Conservation (phyloP, 2,888 invertebrate species). For the Tricholauxania praeusta region DNA sequence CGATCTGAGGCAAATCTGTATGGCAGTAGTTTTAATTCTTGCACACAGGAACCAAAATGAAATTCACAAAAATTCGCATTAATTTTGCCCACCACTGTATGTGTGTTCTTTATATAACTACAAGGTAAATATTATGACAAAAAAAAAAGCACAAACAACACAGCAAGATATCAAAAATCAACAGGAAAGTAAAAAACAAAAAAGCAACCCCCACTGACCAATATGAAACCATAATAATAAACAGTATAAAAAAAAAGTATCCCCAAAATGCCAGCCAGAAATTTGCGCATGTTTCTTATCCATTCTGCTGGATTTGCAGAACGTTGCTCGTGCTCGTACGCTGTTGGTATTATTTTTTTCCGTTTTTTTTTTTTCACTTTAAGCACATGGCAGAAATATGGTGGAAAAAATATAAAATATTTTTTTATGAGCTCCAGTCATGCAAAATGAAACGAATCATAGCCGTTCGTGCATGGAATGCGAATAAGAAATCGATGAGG, state of each 20-base stretch:
- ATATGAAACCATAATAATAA: background rate
- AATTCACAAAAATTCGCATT: too few species aligned
- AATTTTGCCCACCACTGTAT: too few species aligned
- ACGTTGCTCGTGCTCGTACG: background rate
- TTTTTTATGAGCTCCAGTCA: conserved; percentile 36
- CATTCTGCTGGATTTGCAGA: conserved; percentile 4
- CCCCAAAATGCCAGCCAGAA: conserved; percentile 11
- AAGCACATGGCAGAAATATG: background rate
- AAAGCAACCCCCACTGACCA: conserved; percentile 34
- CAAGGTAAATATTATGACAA: too few species aligned
- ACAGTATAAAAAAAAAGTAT: background rate
- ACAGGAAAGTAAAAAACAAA: background rate
- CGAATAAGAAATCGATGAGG: conserved; percentile 39
- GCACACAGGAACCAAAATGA: too few species aligned
- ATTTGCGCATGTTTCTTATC: conserved; percentile 34
- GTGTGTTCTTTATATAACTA: too few species aligned
- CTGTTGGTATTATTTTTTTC: conserved; percentile 8
- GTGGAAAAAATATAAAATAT: conserved; percentile 20
- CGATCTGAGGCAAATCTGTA: too few species aligned
- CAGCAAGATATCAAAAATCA: conserved; percentile 31
- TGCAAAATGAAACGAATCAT: conserved; percentile 38
- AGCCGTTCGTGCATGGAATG: conserved; percentile 30
- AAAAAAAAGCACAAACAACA: background rate
- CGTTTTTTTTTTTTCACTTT: background rate
- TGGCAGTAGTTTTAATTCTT: too few species aligned